These are phyloP conservation scores for Pterostichus madidus DNA, from an alignment of 2,888 invertebrate genomes.

Conservation along the genomic window DNA sequence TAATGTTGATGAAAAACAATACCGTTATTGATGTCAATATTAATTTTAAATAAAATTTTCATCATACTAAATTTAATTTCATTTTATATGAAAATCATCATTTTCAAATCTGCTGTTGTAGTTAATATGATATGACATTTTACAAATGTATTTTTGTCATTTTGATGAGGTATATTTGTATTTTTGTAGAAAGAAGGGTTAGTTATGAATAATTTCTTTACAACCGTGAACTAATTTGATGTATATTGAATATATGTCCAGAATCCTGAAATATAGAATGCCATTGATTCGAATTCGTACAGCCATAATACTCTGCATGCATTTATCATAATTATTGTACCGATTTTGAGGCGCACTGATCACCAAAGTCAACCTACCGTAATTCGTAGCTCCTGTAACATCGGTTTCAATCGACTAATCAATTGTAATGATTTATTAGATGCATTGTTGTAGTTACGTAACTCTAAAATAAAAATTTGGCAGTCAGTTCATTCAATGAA, in stretches of 20 bases:
- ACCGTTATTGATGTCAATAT: not conserved
- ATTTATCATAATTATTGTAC: constrained; percentile 54
- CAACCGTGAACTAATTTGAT: not conserved
- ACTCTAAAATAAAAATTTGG: constrained; percentile 57
- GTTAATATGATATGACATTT: not conserved
- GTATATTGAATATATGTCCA: constrained; percentile 3
- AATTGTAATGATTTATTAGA: constrained; percentile 18
- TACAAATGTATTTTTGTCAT: not conserved
- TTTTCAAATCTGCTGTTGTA: not conserved
- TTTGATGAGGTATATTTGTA: not conserved
- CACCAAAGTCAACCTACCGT: constrained; percentile 42
- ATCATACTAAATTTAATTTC: too few relatives aligned
- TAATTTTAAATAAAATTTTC: not conserved
- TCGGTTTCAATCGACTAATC: constrained; percentile 51
- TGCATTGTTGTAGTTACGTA: constrained; percentile 40
- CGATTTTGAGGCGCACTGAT: constrained; percentile 49
- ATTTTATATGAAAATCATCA: not conserved
- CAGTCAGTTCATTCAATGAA: constrained; percentile 54
- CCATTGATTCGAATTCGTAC: constrained; percentile 29
- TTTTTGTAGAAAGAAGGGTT: not conserved
- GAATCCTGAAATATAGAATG: constrained; percentile 10
- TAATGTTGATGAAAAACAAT: constrained; percentile 2
- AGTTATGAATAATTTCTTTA: constrained; percentile 2
- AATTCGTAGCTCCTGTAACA: constrained; percentile 8
- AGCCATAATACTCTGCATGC: constrained; percentile 53